Base-by-base conservation (phyloP, 2,888 invertebrate species). In the Lysandra bellargus region DNA sequence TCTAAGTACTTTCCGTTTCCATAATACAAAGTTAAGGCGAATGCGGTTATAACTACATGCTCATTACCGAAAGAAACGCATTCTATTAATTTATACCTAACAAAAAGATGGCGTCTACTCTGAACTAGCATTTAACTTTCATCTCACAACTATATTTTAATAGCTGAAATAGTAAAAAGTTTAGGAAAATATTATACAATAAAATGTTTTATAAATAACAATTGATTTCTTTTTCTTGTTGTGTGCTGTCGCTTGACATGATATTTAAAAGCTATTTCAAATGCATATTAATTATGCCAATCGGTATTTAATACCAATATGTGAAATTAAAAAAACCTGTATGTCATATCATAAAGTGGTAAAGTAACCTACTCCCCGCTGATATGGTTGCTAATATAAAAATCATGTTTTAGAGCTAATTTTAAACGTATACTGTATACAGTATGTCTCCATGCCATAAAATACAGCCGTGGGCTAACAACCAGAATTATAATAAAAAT, bases 321-420 rank as follows among this genome's bases (percentile, higher is more conserved):
- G 74, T 74, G 74, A 74, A 74, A 74, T 74, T 44, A 44, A 74
- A n/a, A 74, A 74, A 74, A 74, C 74, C 44, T 44, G 74, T 74
- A 74, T 74, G 30, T 75, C 30, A 64, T 64, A 30, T 64, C 64
- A 53, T 30, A 30, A 75, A 75, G 30, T 14, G 14, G 49, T 30
- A 12, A 49, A 17, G 49, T 75, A 23, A 49, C 74, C 74, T 75
- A 49, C 44, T 75, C 75, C 75, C 75, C 75, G 53, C 75, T 75
- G 75, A 30, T 64, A 64, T 30, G 30, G 30, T 30, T 64, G 75
- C 44, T 49, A 12, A 53, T 53, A 30, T 75, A 44, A 40, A 73
- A 73, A 73, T 64, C 73, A n/a, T 73, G 73, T 73, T 64, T 12
- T 12, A 64, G 30, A 30, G 64, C 64, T 30, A 30, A 64, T 64